A percentile compares a stretch with the other conserved stretches of the same genome.
Evolutionary conservation across 2,888 invertebrate species (phyloP).

Genomic region (Lysandra bellargus): DNA sequence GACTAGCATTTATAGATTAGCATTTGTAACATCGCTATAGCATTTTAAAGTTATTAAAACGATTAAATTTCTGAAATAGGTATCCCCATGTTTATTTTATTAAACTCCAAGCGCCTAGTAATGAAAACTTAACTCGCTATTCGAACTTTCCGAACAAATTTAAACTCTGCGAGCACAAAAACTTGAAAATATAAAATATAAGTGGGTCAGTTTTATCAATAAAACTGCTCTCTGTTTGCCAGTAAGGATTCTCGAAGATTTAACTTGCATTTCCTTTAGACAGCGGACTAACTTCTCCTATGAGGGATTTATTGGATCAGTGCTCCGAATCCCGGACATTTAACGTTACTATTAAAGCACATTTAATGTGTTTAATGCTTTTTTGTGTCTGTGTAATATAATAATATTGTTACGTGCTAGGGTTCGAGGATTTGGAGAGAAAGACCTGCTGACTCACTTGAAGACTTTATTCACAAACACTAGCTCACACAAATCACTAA

Average conservation of each 20-base stretch:
- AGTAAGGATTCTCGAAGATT: conserved; percentile 22
- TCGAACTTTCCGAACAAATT: neutral
- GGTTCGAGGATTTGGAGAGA: too few species aligned
- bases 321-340: neutral
- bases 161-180: neutral
- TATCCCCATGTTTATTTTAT: neutral
- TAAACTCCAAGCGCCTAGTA: neutral
- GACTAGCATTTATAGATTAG: neutral
- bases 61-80: too few species aligned
- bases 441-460: too few species aligned
- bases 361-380: neutral
- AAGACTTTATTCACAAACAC: too few species aligned
- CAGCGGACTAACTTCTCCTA: conserved; percentile 29
- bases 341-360: neutral
- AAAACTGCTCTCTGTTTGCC: conserved; percentile 14
- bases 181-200: conserved; percentile 12
- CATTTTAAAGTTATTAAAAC: neutral
- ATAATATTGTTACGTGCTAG: neutral
- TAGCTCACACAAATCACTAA: too few species aligned
- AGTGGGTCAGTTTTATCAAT: conserved; percentile 19
- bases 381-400: neutral
- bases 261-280: conserved; percentile 28
- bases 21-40: neutral
- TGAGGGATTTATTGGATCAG: conserved; percentile 28
- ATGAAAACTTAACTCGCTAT: neutral